These are phyloP conservation scores for Notechis scutatus DNA, from an alignment of 2,113 vertebrate genomes.

Conservation along the genomic window DNA sequence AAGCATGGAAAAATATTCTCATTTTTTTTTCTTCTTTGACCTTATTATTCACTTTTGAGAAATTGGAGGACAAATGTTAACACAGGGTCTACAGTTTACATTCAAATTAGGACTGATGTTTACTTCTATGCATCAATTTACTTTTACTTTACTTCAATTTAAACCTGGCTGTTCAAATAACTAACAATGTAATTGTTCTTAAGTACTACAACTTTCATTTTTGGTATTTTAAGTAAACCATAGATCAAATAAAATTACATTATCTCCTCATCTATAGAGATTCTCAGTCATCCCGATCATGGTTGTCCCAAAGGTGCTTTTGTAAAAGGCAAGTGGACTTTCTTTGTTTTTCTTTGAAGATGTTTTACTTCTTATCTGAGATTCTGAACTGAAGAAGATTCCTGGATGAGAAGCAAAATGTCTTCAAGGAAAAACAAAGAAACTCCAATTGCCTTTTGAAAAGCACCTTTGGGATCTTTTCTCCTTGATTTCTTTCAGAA, in stretches of 20 bases:
- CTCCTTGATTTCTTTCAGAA: background rate
- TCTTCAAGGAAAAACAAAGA: no score
- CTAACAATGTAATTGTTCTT: background rate
- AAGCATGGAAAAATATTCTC: background rate
- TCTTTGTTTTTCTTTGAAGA: background rate
- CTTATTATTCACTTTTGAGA: background rate
- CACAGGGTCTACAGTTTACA: background rate
- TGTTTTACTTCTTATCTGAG: background rate
- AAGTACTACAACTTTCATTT: background rate
- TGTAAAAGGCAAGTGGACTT: background rate
- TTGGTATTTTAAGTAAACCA: background rate
- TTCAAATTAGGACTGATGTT: background rate
- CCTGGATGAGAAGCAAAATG: no score
- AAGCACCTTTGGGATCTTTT: background rate
- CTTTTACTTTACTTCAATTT: background rate
- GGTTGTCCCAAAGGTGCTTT: background rate
- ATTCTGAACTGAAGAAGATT: background rate
- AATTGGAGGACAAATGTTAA: background rate
- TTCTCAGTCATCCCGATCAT: background rate
- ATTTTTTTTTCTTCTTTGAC: background rate
- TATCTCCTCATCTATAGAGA: background rate
- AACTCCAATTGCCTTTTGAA: no score
- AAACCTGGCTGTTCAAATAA: background rate
- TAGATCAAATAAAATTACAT: background rate
- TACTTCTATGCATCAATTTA: background rate